A percentile compares a stretch with the other conserved stretches of the same genome.
Conservation (phyloP, 1,140 invertebrate genomes). For the Drosophila jambulina region DNA sequence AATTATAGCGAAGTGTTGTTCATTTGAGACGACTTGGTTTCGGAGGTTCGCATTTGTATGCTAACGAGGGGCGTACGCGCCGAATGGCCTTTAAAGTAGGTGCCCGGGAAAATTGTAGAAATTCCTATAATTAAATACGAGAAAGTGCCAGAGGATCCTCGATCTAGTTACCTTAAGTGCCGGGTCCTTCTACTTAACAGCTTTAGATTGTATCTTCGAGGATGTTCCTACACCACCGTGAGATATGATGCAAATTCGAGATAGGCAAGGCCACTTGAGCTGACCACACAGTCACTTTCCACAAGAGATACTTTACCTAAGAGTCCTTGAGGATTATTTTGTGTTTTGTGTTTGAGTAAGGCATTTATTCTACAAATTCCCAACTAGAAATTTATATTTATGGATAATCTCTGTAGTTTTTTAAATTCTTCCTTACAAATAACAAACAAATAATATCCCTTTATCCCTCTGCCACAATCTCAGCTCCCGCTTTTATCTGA, state of each 20-base stretch:
- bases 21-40: constrained; percentile 44
- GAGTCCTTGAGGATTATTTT: neutral
- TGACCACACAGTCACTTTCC: constrained; percentile 33
- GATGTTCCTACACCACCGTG: constrained; percentile 3
- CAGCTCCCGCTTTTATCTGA: neutral
- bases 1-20: constrained; percentile 54
- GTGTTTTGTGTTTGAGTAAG: too few species aligned
- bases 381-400: neutral
- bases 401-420: neutral
- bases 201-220: constrained; percentile 21
- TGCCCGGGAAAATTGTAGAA: constrained; percentile 23
- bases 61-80: constrained; percentile 65
- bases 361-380: neutral
- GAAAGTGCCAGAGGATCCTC: constrained; percentile 29
- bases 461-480: neutral
- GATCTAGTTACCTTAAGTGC: constrained; percentile 51
- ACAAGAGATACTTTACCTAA: neutral
- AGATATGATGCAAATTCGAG: constrained; percentile 49
- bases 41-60: constrained; percentile 49
- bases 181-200: constrained; percentile 11
- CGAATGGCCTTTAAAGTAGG: constrained; percentile 57
- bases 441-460: neutral
- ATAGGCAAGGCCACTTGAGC: constrained; percentile 15
- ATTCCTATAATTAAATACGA: constrained; percentile 52
- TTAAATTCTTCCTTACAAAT: neutral